Conservation (phyloP, 2,113 vertebrate genomes). For the Corapipo altera region DNA sequence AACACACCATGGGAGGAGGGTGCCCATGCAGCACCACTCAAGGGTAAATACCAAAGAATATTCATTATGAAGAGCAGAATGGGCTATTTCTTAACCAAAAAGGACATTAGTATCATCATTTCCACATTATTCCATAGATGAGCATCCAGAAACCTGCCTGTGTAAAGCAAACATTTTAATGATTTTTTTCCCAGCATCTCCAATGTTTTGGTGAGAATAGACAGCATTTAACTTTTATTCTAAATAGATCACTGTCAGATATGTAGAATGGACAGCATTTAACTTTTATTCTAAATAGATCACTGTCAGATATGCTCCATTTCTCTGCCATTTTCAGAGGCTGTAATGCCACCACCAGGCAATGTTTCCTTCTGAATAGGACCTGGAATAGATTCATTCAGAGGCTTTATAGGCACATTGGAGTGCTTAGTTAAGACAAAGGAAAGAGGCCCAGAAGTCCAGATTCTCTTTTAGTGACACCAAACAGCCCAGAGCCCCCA, state of each 20-base stretch:
- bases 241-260: not conserved
- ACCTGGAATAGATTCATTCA: not conserved
- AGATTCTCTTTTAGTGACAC: not conserved
- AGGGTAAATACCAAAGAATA: not conserved
- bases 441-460: not conserved
- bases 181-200: not conserved
- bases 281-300: not conserved
- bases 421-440: not conserved
- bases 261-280: too few relatives aligned
- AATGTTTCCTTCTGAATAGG: not conserved
- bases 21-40: not conserved
- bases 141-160: not conserved
- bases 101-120: not conserved
- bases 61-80: not conserved
- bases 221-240: too few relatives aligned
- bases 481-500: not conserved
- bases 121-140: not conserved
- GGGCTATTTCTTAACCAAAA: not conserved
- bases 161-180: not conserved
- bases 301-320: not conserved
- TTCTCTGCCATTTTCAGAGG: not conserved
- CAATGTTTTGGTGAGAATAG: not conserved
- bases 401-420: not conserved
- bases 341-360: not conserved
- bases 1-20: not conserved